These are phyloP conservation scores for Calcarius lapponicus DNA, from an alignment of 2,797 vertebrate genomes.

Conservation along the genomic window DNA sequence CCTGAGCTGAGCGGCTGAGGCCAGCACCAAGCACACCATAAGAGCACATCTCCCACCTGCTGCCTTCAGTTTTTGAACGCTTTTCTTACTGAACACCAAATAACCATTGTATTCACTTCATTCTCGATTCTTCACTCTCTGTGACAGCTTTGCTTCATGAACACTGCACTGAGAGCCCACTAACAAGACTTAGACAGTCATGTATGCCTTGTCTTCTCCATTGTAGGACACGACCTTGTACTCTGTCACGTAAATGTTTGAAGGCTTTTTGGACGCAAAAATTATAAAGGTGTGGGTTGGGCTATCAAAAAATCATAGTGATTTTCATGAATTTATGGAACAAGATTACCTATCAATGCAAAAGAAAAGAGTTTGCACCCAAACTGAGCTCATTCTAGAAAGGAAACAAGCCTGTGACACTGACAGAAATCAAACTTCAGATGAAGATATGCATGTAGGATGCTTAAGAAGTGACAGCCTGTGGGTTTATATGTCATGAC, in stretches of 20 bases:
- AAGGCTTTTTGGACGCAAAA: neutral
- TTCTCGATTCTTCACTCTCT: neutral
- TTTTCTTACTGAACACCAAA: neutral
- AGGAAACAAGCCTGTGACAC: neutral
- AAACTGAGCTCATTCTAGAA: neutral
- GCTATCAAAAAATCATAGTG: neutral
- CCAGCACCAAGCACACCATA: neutral
- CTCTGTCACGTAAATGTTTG: neutral
- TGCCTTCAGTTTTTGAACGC: neutral
- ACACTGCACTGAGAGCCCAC: neutral
- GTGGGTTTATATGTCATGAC: neutral
- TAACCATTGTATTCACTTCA: neutral
- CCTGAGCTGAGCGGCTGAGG: neutral
- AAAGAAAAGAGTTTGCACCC: neutral
- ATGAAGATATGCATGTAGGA: neutral
- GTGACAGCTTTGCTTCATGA: neutral
- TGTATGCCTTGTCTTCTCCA: neutral
- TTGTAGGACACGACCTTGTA: neutral
- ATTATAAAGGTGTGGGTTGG: fast-evolving
- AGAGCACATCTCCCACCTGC: neutral
- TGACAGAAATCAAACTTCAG: fast-evolving
- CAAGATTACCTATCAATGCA: neutral
- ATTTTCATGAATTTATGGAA: neutral
- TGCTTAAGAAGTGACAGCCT: neutral
- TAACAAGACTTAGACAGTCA: neutral